phyloP scores from a whole-genome alignment of 2,797 vertebrate genomes.

The Tympanoctomys barrerae region DNA sequence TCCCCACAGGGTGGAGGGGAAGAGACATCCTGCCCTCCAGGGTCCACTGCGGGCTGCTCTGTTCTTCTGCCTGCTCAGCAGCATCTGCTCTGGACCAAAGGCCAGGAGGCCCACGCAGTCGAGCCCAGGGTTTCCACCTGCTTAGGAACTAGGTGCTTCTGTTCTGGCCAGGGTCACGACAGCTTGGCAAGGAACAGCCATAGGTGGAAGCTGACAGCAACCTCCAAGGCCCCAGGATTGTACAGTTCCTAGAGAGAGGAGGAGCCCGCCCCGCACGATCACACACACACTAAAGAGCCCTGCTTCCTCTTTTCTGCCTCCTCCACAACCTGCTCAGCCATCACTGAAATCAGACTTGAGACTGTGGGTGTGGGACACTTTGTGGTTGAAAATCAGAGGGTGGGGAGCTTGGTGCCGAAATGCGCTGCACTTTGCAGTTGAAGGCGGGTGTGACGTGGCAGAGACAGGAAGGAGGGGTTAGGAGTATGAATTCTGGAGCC shows the following conservation, averaged over 20 bases:
- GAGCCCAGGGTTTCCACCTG: neutral
- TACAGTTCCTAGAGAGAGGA: neutral
- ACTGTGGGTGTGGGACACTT: neutral
- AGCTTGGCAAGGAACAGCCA: neutral
- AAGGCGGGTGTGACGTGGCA: neutral
- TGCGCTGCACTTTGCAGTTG: rapidly evolving
- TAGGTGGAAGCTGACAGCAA: neutral
- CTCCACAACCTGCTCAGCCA: neutral
- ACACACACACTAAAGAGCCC: neutral
- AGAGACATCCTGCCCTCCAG: neutral
- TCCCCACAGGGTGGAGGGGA: neutral
- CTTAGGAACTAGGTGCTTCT: constrained; percentile 45
- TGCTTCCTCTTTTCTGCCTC: neutral
- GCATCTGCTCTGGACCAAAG: neutral
- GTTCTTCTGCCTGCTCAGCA: neutral
- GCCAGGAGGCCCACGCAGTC: neutral
- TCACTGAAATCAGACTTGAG: neutral
- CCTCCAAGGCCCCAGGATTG: neutral
- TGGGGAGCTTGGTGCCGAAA: too few relatives aligned
- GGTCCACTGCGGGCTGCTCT: neutral
- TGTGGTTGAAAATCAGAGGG: neutral
- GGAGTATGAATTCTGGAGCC: neutral
- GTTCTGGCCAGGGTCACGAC: neutral
- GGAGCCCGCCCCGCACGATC: neutral
- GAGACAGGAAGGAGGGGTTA: too few relatives aligned